Percentiles rank a stretch among this genome's conserved stretches.
phyloP scores from a whole-genome alignment of 1,140 invertebrate species.

The Ctenoplectra terminalis region DNA sequence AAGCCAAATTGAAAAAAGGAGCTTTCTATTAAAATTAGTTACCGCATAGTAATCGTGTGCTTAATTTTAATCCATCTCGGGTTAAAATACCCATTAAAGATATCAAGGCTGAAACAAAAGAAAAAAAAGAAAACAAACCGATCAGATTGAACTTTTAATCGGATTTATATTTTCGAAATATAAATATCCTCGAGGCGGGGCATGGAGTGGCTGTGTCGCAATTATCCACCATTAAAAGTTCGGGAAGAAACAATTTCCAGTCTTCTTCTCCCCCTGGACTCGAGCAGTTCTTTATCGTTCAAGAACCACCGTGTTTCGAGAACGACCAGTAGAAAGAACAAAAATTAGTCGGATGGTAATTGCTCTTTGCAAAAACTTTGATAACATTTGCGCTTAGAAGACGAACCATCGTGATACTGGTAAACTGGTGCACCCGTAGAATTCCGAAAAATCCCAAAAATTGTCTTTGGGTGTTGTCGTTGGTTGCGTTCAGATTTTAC shows the following conservation, averaged over 20 bases:
- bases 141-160: neutral
- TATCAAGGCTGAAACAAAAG: too few relatives aligned
- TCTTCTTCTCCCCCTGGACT: neutral
- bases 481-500: neutral
- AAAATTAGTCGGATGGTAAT: conserved; percentile 27
- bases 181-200: neutral
- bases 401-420: too few relatives aligned
- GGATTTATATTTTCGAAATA: conserved; percentile 18
- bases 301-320: neutral
- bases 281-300: conserved; percentile 14
- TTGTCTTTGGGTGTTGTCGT: neutral
- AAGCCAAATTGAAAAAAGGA: neutral
- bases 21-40: neutral
- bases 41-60: neutral
- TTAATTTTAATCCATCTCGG: neutral
- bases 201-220: neutral
- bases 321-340: neutral
- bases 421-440: neutral
- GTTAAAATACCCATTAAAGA: neutral
- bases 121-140: neutral
- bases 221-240: conserved; percentile 45
- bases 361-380: conserved; percentile 38
- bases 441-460: conserved; percentile 19
- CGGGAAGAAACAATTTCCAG: conserved; percentile 26
- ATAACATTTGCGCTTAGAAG: conserved; percentile 9